phyloP scores from a whole-genome alignment of 1,140 invertebrate species.

The Bombus waltoni region DNA sequence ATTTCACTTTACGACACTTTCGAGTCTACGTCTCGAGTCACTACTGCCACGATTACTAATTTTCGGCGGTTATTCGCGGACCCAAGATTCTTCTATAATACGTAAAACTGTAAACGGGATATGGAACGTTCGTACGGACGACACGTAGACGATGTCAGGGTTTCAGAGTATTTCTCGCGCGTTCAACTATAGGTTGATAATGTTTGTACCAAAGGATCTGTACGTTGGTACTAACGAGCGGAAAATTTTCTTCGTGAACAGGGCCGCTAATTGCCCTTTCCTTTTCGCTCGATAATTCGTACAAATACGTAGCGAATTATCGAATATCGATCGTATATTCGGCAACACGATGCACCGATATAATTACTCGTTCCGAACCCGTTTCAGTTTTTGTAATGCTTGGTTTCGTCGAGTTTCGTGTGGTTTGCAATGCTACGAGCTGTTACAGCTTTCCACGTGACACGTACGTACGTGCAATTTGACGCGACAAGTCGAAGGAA shows the following conservation, averaged over 20 bases:
- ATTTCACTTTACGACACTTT: too few species aligned
- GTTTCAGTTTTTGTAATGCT: not conserved
- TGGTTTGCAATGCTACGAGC: not conserved
- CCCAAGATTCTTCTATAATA: not conserved
- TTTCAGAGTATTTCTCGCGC: not conserved
- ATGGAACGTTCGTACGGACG: too few species aligned
- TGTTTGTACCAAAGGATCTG: not conserved
- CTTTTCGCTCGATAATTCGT: too few species aligned
- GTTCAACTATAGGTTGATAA: not conserved
- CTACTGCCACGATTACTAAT: not conserved
- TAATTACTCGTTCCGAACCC: too few species aligned
- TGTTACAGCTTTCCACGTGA: fast-evolving
- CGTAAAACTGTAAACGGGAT: too few species aligned
- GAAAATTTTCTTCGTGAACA: not conserved
- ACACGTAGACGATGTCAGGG: too few species aligned
- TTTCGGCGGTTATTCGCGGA: not conserved
- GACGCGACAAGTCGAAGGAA: too few species aligned
- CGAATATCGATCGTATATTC: not conserved
- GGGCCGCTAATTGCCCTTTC: too few species aligned
- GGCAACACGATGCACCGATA: not conserved
- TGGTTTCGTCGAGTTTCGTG: not conserved
- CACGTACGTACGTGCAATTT: not conserved
- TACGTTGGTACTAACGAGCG: fast-evolving
- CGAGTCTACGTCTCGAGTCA: too few species aligned
- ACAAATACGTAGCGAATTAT: too few species aligned